Evolutionary conservation across 2,797 vertebrate genomes (phyloP).

Genomic region (Bradypus variegatus): DNA sequence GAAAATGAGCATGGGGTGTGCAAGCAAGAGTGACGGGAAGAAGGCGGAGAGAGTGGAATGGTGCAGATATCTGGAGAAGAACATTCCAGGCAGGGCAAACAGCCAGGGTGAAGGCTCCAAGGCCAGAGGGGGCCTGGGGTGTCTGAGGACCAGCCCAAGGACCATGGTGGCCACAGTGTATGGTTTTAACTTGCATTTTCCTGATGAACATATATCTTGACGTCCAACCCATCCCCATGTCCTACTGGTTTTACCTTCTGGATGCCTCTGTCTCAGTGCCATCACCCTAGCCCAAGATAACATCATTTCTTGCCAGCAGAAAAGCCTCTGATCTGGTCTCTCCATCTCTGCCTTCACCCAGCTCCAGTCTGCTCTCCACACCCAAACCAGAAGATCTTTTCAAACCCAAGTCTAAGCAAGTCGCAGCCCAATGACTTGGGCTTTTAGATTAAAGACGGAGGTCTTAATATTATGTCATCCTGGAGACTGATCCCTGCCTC

Average conservation of each 20-base stretch:
- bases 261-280: neutral
- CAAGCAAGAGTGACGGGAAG: neutral
- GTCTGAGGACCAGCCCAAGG: neutral
- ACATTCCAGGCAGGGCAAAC: neutral
- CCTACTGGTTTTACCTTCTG: neutral
- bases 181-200: neutral
- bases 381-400: neutral
- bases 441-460: neutral
- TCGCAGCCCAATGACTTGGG: neutral
- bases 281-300: neutral
- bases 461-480: rapidly evolving
- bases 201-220: neutral
- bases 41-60: neutral
- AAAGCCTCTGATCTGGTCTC: neutral
- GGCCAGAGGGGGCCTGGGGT: no score
- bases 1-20: neutral
- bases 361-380: neutral
- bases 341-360: neutral
- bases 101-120: neutral
- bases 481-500: neutral
- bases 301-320: neutral
- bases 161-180: neutral
- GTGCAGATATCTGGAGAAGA: neutral
- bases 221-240: rapidly evolving
- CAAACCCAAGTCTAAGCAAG: neutral